Evolutionary conservation across 1,140 invertebrate genomes (phyloP), one percentile per base, ranked within the genome.

Genomic region (Aphis craccivora): DNA sequence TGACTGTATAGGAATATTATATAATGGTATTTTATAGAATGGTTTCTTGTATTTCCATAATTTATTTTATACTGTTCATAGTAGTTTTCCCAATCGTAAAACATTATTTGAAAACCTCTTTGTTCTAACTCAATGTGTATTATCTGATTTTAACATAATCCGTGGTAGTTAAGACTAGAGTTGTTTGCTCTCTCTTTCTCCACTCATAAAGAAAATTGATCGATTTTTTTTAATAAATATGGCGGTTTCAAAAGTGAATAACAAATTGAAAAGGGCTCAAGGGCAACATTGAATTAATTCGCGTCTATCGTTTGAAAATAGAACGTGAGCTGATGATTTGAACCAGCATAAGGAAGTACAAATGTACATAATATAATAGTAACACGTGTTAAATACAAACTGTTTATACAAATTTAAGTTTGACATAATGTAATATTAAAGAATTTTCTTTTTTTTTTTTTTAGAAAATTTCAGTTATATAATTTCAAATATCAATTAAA

Each of bases 111-210:
- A 76, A 76, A n/a, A 76, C 60, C 60, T n/a, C 4, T 76, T 76
- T 76, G 60, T 76, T n/a, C n/a, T n/a, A 76, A n/a, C 30, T 22
- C 30, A 76, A 76, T n/a, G n/a, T 2, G 60, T 30, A 76, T 76
- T 76, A 76, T 76, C 60, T 76, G 60, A 14, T 76, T 76, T 76
- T 76, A 76, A 60, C 30, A 67, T 67, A 67, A 76, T 76, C n/a
- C n/a, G 0, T 4, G 11, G 60, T 76, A 76, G 60, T 76, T 76
- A n/a, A n/a, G 30, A 35, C 14, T n/a, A 76, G 60, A 76, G 60
- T 76, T 76, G 30, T n/a, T 76, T 76, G 60, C 30, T 76, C n/a
- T 3, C n/a, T 3, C 60, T n/a, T 1, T 5, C 60, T 18, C 60
- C 60, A 18, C 30, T n/a, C 60, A n/a, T n/a, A 35, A 76, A 18